Conservation (phyloP, 2,888 invertebrate species). For the Drosophila emarginata region DNA sequence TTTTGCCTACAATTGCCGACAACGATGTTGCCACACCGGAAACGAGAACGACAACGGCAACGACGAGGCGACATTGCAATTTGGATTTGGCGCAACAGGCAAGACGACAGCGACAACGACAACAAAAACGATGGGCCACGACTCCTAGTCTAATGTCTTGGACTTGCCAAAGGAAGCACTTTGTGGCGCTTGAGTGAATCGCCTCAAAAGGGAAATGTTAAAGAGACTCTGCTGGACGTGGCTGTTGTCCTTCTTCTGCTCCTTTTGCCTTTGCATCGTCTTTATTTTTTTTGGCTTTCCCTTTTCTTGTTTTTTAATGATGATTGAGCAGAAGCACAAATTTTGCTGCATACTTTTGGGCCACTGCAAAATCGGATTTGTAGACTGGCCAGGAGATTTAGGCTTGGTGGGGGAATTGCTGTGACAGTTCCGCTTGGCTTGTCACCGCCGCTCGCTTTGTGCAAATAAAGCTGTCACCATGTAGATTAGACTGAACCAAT, state of each 20-base stretch:
- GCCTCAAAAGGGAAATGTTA: slow-evolving; percentile 59
- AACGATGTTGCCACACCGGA: slow-evolving; percentile 31
- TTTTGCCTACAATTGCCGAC: slow-evolving; percentile 34
- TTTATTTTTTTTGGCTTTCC: slow-evolving; percentile 2
- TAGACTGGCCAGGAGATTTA: background rate
- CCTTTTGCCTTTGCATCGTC: background rate
- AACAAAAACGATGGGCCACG: slow-evolving; percentile 12
- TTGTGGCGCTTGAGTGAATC: slow-evolving; percentile 67
- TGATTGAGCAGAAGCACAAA: slow-evolving; percentile 68
- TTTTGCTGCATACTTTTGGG: slow-evolving; percentile 66
- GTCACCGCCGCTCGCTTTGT: slow-evolving; percentile 32
- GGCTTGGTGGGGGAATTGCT: slow-evolving; percentile 28
- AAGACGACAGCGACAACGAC: background rate
- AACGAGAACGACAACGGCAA: slow-evolving; percentile 24
- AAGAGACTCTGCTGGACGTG: slow-evolving; percentile 42
- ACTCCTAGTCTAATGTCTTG: background rate
- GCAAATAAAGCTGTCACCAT: slow-evolving; percentile 45
- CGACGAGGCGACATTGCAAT: slow-evolving; percentile 60
- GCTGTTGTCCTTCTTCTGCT: slow-evolving; percentile 9
- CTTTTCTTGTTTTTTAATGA: slow-evolving; percentile 55
- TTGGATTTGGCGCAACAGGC: slow-evolving; percentile 59
- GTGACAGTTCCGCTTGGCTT: slow-evolving; percentile 53
- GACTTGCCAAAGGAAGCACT: slow-evolving; percentile 61
- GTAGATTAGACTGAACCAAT: slow-evolving; percentile 45
- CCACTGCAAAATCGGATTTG: slow-evolving; percentile 49